These are phyloP conservation scores for Sesia bembeciformis DNA, from an alignment of 2,888 invertebrate genomes.

Conservation along the genomic window DNA sequence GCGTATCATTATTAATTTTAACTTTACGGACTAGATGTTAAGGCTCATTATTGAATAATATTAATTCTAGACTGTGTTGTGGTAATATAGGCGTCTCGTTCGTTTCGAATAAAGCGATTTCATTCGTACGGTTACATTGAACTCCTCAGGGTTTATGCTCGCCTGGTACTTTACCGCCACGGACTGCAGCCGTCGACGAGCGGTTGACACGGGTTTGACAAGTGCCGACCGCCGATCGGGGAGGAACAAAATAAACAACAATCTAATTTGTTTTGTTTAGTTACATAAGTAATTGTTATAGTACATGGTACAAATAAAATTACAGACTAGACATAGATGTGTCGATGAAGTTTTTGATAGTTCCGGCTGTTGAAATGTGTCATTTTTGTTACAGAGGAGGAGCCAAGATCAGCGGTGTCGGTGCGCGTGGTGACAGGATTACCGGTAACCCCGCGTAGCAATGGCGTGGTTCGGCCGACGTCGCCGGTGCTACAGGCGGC, in stretches of 20 bases:
- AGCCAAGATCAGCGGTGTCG: slow-evolving; percentile 61
- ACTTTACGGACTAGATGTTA: slow-evolving; percentile 20
- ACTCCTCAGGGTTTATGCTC: slow-evolving; percentile 36
- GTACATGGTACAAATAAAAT: too few relatives aligned
- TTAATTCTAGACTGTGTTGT: slow-evolving; percentile 16
- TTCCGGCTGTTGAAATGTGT: background rate
- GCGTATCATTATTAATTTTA: slow-evolving; percentile 16
- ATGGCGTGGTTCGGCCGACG: slow-evolving; percentile 41
- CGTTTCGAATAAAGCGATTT: slow-evolving; percentile 25
- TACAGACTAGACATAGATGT: too few relatives aligned
- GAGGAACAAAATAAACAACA: background rate
- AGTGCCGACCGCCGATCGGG: slow-evolving; percentile 43
- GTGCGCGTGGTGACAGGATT: slow-evolving; percentile 53
- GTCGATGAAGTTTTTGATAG: too few relatives aligned
- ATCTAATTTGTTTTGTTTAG: too few relatives aligned
- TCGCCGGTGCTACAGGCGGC: slow-evolving; percentile 23
- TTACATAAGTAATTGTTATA: too few relatives aligned
- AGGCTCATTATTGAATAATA: slow-evolving; percentile 23
- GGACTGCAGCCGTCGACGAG: slow-evolving; percentile 67
- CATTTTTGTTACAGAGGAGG: slow-evolving; percentile 24
- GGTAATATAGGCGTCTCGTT: slow-evolving; percentile 27
- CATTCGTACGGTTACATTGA: slow-evolving; percentile 23
- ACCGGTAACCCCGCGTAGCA: slow-evolving; percentile 49
- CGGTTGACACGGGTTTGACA: slow-evolving; percentile 63
- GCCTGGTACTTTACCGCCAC: slow-evolving; percentile 73